Conservation (phyloP, 2,797 vertebrate genomes). For the Tokudaia muenninki region DNA sequence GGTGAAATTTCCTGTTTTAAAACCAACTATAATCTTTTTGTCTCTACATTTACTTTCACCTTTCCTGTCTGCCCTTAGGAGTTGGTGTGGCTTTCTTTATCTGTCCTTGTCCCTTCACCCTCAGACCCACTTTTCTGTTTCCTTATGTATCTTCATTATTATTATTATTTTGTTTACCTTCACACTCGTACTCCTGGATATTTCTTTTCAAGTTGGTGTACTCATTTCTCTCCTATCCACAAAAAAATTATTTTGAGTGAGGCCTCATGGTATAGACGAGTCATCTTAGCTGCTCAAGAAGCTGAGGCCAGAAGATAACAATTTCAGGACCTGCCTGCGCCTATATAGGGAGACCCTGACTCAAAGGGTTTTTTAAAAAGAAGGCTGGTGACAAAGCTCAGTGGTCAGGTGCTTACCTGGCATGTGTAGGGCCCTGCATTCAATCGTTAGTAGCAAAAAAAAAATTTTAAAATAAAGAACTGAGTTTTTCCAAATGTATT, state of each 20-base stretch:
- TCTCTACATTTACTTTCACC: not conserved
- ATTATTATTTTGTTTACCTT: not conserved
- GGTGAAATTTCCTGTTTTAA: not conserved
- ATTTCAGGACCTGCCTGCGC: not conserved
- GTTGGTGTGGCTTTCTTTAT: not conserved
- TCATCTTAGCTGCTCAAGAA: not conserved
- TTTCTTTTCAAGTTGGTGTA: slow-evolving; percentile 10
- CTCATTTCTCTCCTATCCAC: not conserved
- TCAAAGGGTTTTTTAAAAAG: not conserved
- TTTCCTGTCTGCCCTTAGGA: not conserved
- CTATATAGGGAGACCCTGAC: not conserved
- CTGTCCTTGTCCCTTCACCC: not conserved
- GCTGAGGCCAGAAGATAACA: not conserved
- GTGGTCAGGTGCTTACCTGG: not conserved
- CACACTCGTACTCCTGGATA: not conserved
- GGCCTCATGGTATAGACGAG: not conserved
- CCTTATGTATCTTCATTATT: not conserved
- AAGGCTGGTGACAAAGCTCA: not conserved
- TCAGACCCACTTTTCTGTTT: not conserved
- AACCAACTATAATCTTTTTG: not conserved
- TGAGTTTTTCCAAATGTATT: not conserved
- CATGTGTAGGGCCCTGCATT: not conserved
- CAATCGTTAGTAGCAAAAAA: not conserved
- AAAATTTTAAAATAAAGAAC: not conserved
- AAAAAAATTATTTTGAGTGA: not conserved